Conservation (phyloP, 1,140 invertebrate genomes). For the Drosophila asahinai region DNA sequence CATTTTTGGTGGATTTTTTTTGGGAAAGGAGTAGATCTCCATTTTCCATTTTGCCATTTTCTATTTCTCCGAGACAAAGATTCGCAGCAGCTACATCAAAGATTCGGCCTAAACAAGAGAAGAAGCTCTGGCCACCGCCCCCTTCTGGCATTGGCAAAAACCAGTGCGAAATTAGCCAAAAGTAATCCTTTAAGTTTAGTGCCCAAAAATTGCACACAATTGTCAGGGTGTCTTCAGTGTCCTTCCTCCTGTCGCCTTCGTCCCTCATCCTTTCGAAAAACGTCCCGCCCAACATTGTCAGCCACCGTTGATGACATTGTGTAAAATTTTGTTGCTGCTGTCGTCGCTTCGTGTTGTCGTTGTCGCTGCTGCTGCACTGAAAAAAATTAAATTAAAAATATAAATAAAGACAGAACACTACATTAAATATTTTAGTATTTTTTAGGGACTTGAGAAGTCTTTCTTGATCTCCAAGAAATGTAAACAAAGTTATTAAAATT, state of each 20-base stretch:
- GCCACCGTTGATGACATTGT: constrained; percentile 78
- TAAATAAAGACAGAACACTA: too few relatives aligned
- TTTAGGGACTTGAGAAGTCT: too few relatives aligned
- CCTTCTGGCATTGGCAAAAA: constrained; percentile 30
- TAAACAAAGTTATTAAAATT: too few relatives aligned
- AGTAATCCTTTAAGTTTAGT: constrained; percentile 82
- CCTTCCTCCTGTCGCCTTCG: constrained; percentile 6
- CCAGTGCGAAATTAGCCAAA: constrained; percentile 77
- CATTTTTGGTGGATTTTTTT: not conserved
- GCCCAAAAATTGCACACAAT: constrained; percentile 77
- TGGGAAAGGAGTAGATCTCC: too few relatives aligned
- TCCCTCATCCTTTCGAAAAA: not conserved
- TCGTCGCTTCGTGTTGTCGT: constrained; percentile 40
- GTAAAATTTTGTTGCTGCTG: constrained; percentile 78
- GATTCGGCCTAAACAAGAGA: constrained; percentile 36
- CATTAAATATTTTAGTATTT: too few relatives aligned
- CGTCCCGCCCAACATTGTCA: constrained; percentile 64
- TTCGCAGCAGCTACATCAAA: constrained; percentile 38
- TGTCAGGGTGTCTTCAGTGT: constrained; percentile 41
- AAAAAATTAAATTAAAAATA: not conserved
- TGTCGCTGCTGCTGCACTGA: constrained; percentile 15
- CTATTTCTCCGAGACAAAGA: constrained; percentile 12
- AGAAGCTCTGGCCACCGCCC: constrained; percentile 14
- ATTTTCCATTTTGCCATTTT: not conserved
- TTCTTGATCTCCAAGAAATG: too few relatives aligned